Percentiles rank a stretch among this genome's conserved stretches.
Conservation (phyloP, 2,888 invertebrate species). For the Callimorpha dominula region DNA sequence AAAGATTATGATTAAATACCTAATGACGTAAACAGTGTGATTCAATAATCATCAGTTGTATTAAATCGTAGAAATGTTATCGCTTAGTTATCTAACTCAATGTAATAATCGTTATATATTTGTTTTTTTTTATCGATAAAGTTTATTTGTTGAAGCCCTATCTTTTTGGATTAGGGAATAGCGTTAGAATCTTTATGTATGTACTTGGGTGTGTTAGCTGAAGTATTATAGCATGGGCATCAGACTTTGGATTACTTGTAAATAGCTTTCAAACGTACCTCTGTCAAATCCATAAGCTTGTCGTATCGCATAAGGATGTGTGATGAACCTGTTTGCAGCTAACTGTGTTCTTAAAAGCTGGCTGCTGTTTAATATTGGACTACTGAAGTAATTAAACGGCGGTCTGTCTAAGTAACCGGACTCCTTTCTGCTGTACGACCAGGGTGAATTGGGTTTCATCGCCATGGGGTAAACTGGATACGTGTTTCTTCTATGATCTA, state of each 20-base stretch:
- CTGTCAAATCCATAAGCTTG: constrained; percentile 76
- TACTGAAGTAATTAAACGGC: constrained; percentile 72
- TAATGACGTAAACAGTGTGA: constrained; percentile 28
- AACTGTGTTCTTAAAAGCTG: constrained; percentile 74
- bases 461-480: constrained; percentile 77
- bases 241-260: background rate
- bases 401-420: constrained; percentile 59
- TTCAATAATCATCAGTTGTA: constrained; percentile 25
- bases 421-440: constrained; percentile 72
- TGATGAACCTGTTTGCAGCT: constrained; percentile 68
- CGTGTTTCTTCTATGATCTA: constrained; percentile 74
- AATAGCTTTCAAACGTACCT: constrained; percentile 57
- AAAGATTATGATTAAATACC: constrained; percentile 25
- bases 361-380: constrained; percentile 70
- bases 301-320: constrained; percentile 69
- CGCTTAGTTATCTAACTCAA: constrained; percentile 31
- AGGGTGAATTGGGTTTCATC: constrained; percentile 65
- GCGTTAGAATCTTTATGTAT: background rate
- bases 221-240: background rate
- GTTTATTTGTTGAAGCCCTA: background rate
- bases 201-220: background rate
- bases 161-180: background rate
- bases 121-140: constrained; percentile 20
- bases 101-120: constrained; percentile 23
- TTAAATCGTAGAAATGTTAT: constrained; percentile 29